Base-by-base conservation (phyloP, 2,888 invertebrate species). In the Luperina nickerlii region DNA sequence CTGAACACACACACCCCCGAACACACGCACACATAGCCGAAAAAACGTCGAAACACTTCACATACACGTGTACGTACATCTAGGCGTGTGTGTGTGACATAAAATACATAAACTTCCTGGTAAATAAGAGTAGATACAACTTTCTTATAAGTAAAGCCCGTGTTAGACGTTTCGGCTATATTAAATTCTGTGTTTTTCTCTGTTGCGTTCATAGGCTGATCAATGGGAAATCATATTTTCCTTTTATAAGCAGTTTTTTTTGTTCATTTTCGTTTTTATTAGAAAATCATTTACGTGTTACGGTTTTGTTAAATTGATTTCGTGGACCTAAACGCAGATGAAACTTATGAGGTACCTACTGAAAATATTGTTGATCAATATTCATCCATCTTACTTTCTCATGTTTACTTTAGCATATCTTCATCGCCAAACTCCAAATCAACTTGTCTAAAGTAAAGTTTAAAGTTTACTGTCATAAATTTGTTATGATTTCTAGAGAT, bases 91-190 rank as follows among this genome's bases (percentile, higher is more conserved):
- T 88, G 86, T 83, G 86, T 84, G 85, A 90, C 84, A 90, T 86
- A 88, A 88, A 89, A 90, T 90, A 86, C 85, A 96, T 95, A 96
- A 95, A 96, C 95, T 96, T 95, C 95, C 95, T 94, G 94, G 96
- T 96, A 96, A 96, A 96, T 96, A 96, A 96, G 94, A 94, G 93
- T 92, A 94, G 94, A 94, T 94, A 94, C 94, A 95, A 95, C 94
- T 95, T 95, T 94, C 95, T 95, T 95, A 95, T 94, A 93, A 87
- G 81, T 87, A 86, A 93, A 93, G 92, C 93, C 91, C 91, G 91
- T 92, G 93, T 92, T 91, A 92, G 93, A 94, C 91, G 93, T 92
- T 94, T 92, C 91, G 93, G 93, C 93, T 95, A 96, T 96, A 96
- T 96, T 96, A 96, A 96, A 96, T 96, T 96, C 95, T 94, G 94